Percentiles rank a stretch among this genome's conserved stretches.
These are phyloP conservation scores for Cirrhinus molitorella DNA, from an alignment of 2,797 vertebrate genomes.

Conservation along the genomic window DNA sequence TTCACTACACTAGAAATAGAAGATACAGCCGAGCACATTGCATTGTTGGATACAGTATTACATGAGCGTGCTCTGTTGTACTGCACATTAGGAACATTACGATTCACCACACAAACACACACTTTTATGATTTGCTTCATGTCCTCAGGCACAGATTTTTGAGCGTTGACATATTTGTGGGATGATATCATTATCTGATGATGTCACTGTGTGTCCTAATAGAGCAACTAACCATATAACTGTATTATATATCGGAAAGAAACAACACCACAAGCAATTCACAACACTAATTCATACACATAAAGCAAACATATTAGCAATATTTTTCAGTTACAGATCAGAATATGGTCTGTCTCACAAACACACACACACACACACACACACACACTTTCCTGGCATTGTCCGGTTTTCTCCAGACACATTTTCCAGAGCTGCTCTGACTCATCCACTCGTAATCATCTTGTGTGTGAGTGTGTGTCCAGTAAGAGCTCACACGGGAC, in stretches of 20 bases:
- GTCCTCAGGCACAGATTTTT: background rate
- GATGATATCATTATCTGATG: background rate
- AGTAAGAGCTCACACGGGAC: conserved; percentile 13
- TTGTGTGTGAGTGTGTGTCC: conserved; percentile 1
- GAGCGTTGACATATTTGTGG: background rate
- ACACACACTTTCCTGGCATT: conserved; percentile 15
- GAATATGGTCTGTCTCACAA: background rate
- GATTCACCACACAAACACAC: background rate
- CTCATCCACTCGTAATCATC: conserved; percentile 7
- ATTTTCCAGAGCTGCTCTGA: conserved; percentile 29
- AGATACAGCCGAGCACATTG: background rate
- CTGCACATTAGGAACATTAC: background rate
- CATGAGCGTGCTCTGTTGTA: background rate
- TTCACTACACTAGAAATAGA: background rate
- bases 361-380: background rate
- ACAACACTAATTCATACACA: background rate
- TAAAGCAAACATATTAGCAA: background rate
- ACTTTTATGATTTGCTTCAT: background rate
- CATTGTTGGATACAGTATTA: background rate
- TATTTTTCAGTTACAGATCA: background rate
- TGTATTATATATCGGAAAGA: background rate
- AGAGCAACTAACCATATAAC: background rate
- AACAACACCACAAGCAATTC: background rate
- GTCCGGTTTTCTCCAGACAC: conserved; percentile 7
- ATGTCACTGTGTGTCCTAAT: background rate